A percentile compares a stretch with the other conserved stretches of the same genome.
These are phyloP conservation scores for Drosophila maculinotata DNA, from an alignment of 2,888 invertebrate genomes.

Conservation along the genomic window DNA sequence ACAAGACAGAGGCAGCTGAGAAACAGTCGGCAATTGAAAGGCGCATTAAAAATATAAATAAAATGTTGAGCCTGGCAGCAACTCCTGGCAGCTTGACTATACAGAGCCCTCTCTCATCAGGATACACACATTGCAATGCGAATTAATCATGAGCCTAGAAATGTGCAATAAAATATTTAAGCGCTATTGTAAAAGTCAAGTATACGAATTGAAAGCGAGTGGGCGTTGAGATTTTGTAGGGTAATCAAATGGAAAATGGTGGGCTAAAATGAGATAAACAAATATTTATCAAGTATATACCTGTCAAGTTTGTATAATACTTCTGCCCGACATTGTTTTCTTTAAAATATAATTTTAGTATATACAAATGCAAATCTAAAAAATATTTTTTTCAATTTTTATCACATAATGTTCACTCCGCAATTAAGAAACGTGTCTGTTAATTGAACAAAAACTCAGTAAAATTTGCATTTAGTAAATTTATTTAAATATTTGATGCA, in stretches of 20 bases:
- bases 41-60: conserved; percentile 64
- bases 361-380: no score
- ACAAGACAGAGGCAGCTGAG: conserved; percentile 7
- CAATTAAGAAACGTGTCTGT: conserved; percentile 3
- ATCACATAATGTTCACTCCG: background rate
- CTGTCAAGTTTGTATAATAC: no score
- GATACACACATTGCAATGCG: conserved; percentile 50
- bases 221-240: conserved; percentile 13
- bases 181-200: conserved; percentile 28
- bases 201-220: conserved; percentile 1
- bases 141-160: conserved; percentile 63
- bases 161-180: conserved; percentile 61
- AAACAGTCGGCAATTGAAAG: conserved; percentile 53
- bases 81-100: conserved; percentile 1
- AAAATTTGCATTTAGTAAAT: conserved; percentile 10
- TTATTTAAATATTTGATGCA: conserved; percentile 30
- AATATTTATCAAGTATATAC: background rate
- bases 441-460: background rate
- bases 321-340: no score
- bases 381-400: no score
- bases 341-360: no score
- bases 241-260: conserved; percentile 1
- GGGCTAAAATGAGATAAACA: background rate
- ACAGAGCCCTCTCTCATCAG: conserved; percentile 1
- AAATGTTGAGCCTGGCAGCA: conserved; percentile 49